Evolutionary conservation across 2,113 vertebrate species (phyloP).

Genomic region (Syngnathoides biaculeatus): DNA sequence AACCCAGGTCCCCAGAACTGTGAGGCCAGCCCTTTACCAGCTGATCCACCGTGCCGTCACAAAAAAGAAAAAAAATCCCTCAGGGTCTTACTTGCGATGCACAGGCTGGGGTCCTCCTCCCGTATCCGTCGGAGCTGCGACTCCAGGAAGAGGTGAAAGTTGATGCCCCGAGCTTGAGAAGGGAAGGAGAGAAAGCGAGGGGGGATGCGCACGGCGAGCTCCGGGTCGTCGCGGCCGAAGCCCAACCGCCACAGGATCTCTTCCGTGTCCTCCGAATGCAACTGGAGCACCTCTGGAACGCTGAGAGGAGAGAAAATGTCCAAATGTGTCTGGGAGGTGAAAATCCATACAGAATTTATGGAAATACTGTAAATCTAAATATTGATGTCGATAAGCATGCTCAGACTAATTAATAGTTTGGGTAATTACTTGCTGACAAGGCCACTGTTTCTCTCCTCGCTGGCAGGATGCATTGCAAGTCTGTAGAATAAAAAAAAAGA

Average conservation of each 20-base stretch:
- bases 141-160: slow-evolving; percentile 87
- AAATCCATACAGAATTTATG: not conserved
- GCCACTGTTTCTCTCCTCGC: slow-evolving; percentile 20
- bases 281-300: slow-evolving; percentile 77
- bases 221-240: slow-evolving; percentile 78
- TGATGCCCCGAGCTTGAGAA: slow-evolving; percentile 83
- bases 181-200: slow-evolving; percentile 83
- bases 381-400: not conserved
- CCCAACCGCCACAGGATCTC: slow-evolving; percentile 83
- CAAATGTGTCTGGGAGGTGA: no score
- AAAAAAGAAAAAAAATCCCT: not conserved
- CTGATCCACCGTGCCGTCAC: no score
- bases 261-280: slow-evolving; percentile 81
- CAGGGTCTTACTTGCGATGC: slow-evolving; percentile 80
- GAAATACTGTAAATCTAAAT: not conserved
- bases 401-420: not conserved
- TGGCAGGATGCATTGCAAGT: slow-evolving; percentile 1
- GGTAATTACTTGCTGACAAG: slow-evolving; percentile 44
- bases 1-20: no score
- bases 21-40: no score
- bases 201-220: slow-evolving; percentile 78
- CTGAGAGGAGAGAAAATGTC: slow-evolving; percentile 46
- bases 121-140: slow-evolving; percentile 79
- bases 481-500: slow-evolving; percentile 8
- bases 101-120: slow-evolving; percentile 84